Conservation (phyloP, 2,888 invertebrate genomes). For the Anarsia innoxiella region DNA sequence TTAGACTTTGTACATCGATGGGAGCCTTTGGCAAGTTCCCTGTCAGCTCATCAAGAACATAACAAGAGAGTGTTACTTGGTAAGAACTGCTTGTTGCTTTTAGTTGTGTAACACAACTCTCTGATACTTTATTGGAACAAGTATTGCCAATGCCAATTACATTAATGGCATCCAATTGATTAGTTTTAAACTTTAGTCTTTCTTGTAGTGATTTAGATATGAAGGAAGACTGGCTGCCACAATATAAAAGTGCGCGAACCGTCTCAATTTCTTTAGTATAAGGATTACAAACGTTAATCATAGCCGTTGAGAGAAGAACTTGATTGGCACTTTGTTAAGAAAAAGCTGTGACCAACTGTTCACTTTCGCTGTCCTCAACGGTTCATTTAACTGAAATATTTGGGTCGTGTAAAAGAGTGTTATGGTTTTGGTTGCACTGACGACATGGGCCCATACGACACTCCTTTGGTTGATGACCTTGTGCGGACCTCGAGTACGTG, state of each 20-base stretch:
- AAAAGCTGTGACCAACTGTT: background rate
- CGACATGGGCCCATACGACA: slow-evolving; percentile 25
- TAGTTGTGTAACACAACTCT: slow-evolving; percentile 15
- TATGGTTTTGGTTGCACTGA: slow-evolving; percentile 21
- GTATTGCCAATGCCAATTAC: slow-evolving; percentile 19
- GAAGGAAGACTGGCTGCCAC: slow-evolving; percentile 15
- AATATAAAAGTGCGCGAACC: slow-evolving; percentile 13
- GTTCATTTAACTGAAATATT: slow-evolving; percentile 14
- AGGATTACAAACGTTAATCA: slow-evolving; percentile 18
- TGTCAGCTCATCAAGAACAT: slow-evolving; percentile 15
- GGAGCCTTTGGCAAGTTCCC: slow-evolving; percentile 16
- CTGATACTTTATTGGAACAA: slow-evolving; percentile 8
- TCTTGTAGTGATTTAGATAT: slow-evolving; percentile 12
- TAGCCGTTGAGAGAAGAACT: slow-evolving; percentile 14
- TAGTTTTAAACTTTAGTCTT: slow-evolving; percentile 10
- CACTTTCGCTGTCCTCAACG: background rate
- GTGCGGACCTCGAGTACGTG: too few relatives aligned
- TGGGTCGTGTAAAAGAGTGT: slow-evolving; percentile 18
- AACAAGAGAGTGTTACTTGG: slow-evolving; percentile 11
- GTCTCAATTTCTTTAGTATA: slow-evolving; percentile 9
- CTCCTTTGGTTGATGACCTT: slow-evolving; percentile 16
- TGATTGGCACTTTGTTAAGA: background rate
- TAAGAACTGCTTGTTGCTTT: slow-evolving; percentile 9
- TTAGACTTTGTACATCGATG: slow-evolving; percentile 8
- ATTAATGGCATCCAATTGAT: slow-evolving; percentile 9